Base-by-base conservation (phyloP, 2,888 invertebrate genomes). In the Apamea anceps region DNA sequence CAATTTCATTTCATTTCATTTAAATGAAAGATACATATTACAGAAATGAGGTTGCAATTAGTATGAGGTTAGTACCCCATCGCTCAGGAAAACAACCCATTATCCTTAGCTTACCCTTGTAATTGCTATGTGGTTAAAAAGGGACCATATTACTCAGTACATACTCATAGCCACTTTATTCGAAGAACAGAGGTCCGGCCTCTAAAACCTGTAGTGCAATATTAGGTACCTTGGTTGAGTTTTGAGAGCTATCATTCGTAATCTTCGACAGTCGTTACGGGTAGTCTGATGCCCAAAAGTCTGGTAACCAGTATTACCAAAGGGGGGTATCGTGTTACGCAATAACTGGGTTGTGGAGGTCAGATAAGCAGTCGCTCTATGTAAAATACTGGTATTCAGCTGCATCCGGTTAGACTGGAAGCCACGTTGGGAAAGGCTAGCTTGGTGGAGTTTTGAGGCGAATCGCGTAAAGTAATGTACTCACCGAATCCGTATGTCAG, bases 51-150 rank as follows among this genome's bases (percentile, higher is more conserved):
- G 51, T 32, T 15, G 65, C 51, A 66, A 42, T 81, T 60, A 51
- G 65, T 84, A 15, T 25, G 51, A 32, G 48, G 57, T 71, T 42
- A 51, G 63, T 83, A 32, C 32, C 48, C 57, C n/a, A 84, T 81
- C 57, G n/a, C 18, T 84, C 42, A 60, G 32, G 65, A 32, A 60
- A 60, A 42, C 65, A 70, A 71, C 70, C 84, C 65, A 84, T 60
- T 83, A 77, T 32, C 78, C 84, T n/a, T 5, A 62, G 42, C 15
- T 18, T 67, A 77, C 81, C 81, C 81, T 65, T 84, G 37, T 81
- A 77, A 77, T 70, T 77, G 32, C 15, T 54, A 4, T 71, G 81
- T 42, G 81, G 84, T 77, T 65, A 70, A 68, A 80, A 80, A 76
- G 84, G 81, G 80, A 48, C 57, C 57, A 65, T 83, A 21, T 32